Conservation (phyloP, 1,140 invertebrate genomes). For the Rhagoletis zephyria region DNA sequence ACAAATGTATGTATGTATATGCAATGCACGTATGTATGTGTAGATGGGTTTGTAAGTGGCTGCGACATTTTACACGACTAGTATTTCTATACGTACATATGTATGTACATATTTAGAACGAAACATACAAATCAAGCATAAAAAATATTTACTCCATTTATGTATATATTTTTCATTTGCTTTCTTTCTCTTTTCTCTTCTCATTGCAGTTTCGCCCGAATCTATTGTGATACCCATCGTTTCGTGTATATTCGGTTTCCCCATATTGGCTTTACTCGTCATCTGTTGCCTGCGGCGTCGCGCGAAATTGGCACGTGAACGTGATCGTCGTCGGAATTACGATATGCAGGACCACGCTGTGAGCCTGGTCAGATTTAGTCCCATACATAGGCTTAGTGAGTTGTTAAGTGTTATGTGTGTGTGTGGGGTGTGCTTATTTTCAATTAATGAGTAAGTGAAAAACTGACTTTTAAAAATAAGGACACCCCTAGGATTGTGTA, state of each 20-base stretch:
- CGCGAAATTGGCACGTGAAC: slow-evolving; percentile 85
- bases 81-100: too few relatives aligned
- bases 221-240: slow-evolving; percentile 90
- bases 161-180: neutral
- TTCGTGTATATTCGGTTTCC: slow-evolving; percentile 90
- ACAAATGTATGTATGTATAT: neutral
- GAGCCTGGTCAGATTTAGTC: slow-evolving; percentile 84
- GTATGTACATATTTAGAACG: too few relatives aligned
- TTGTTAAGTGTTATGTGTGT: slow-evolving; percentile 67
- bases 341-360: slow-evolving; percentile 85
- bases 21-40: too few relatives aligned
- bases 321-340: slow-evolving; percentile 83
- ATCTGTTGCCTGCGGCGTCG: slow-evolving; percentile 88
- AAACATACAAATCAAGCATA: too few relatives aligned
- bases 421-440: slow-evolving; percentile 52
- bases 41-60: too few relatives aligned
- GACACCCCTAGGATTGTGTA: slow-evolving; percentile 18
- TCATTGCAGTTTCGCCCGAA: slow-evolving; percentile 86
- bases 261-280: slow-evolving; percentile 85
- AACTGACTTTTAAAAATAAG: slow-evolving; percentile 10
- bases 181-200: slow-evolving; percentile 23
- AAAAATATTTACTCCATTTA: neutral
- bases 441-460: neutral
- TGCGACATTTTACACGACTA: too few relatives aligned
- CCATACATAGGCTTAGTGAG: slow-evolving; percentile 82